Evolutionary conservation across 1,140 invertebrate genomes (phyloP).

Genomic region (Telenomus remus): DNA sequence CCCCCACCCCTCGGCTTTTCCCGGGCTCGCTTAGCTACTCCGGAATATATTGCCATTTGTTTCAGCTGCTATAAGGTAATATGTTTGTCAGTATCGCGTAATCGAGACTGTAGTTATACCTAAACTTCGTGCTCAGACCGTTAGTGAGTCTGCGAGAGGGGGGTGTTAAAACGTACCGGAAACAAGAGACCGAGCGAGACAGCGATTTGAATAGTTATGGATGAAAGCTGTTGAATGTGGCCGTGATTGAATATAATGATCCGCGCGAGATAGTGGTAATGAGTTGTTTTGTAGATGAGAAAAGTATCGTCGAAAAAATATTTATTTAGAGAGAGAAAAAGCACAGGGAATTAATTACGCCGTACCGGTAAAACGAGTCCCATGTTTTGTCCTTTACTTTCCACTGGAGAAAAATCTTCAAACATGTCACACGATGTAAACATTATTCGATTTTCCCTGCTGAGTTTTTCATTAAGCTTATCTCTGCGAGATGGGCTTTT

Average conservation of each 20-base stretch:
- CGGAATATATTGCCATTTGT: constrained; percentile 66
- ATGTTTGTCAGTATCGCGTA: constrained; percentile 64
- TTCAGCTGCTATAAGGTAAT: constrained; percentile 62
- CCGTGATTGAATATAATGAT: neutral
- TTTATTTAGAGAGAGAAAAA: too few species aligned
- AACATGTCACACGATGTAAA: too few species aligned
- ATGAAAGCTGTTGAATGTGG: neutral
- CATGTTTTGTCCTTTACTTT: too few species aligned
- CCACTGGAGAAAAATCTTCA: too few species aligned
- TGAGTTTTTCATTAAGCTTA: too few species aligned
- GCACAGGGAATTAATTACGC: too few species aligned
- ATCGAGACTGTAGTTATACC: constrained; percentile 52
- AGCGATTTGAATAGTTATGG: neutral
- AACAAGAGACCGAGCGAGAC: constrained; percentile 9
- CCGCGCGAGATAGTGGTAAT: neutral
- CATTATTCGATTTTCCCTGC: too few species aligned
- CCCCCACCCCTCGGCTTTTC: constrained; percentile 1
- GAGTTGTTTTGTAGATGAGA: too few species aligned
- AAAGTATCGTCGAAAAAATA: too few species aligned
- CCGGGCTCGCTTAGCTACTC: constrained; percentile 48
- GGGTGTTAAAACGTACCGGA: constrained; percentile 35
- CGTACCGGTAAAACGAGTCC: too few species aligned
- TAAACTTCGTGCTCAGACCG: constrained; percentile 43
- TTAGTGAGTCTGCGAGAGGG: constrained; percentile 10
- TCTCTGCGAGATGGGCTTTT: too few species aligned